Base-by-base conservation (phyloP, 2,113 vertebrate genomes). In the Phylloscopus trochilus region DNA sequence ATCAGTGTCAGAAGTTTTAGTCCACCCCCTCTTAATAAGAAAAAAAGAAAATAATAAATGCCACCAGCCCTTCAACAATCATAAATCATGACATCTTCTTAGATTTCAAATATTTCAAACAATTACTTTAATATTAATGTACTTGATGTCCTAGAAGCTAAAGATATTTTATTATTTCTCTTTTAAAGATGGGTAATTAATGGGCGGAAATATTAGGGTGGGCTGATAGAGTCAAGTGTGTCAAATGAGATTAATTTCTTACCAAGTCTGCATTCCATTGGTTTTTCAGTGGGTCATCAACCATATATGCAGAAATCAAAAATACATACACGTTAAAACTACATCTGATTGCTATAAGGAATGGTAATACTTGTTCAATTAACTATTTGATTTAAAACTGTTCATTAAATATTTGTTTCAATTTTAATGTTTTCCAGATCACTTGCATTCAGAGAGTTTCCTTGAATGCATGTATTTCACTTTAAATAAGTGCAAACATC, bases 271-370 rank as follows among this genome's bases (percentile, higher is more conserved):
- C 8, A 23, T 68, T 85, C 16, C 26, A 20, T 7, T 55, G 9
- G 1, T 5, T 33, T 68, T 26, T 68, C 24, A 21, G 15, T 56
- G 26, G 7, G 5, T 62, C 23, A 35, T 59, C 15, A 33, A 35
- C 47, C 6, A 63, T n/a, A n/a, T 7, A 68, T 8, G 4, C 27
- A 73, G 24, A 87, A 83, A 51, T 53, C 39, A 80, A 68, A 85
- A 75, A 79, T 18, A 26, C 1, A 7, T 20, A 13, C 7, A 52
- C 1, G 2, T 13, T 68, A 59, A 67, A 95, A 55, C 4, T 85
- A 31, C 35, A 33, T 7, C 5, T 43, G 5, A 26, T 18, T 9
- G 2, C 19, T 52, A 27, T 22, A 9, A 46, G 1, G 2, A 11
- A 51, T 26, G 2, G 10, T 15, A 64, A 27, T 49, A 59, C 3